These are phyloP conservation scores for Spatulosminthurus flaviceps DNA, from an alignment of 2,888 invertebrate genomes.

Conservation along the genomic window DNA sequence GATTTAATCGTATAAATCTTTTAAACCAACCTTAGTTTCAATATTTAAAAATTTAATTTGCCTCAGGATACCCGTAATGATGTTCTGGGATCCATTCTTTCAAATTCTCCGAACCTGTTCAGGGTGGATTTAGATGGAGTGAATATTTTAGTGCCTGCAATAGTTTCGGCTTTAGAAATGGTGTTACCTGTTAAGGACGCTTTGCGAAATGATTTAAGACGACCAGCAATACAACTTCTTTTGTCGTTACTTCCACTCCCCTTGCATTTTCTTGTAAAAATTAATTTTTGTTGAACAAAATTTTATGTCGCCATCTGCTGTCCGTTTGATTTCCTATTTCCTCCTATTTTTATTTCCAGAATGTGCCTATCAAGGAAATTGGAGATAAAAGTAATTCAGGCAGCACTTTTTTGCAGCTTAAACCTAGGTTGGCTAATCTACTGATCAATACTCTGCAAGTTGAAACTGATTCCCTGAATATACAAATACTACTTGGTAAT, in stretches of 20 bases:
- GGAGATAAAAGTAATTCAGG: constrained; percentile 51
- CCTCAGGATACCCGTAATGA: constrained; percentile 68
- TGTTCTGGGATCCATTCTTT: constrained; percentile 85
- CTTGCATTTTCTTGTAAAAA: constrained; percentile 80
- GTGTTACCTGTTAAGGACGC: constrained; percentile 88
- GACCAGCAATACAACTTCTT: constrained; percentile 90
- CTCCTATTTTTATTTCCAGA: constrained; percentile 63
- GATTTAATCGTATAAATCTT: too few relatives aligned
- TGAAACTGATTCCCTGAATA: constrained; percentile 85
- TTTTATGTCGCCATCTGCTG: too few relatives aligned
- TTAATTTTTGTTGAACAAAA: not conserved
- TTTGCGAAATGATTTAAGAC: constrained; percentile 81
- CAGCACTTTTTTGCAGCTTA: constrained; percentile 75
- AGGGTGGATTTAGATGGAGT: constrained; percentile 92
- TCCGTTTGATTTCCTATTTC: constrained; percentile 7
- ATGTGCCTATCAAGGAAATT: constrained; percentile 66
- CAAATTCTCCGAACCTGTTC: constrained; percentile 87
- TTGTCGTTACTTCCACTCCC: constrained; percentile 92
- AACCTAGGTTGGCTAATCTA: constrained; percentile 80
- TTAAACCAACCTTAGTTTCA: too few relatives aligned
- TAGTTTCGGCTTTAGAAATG: constrained; percentile 88
- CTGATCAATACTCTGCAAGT: constrained; percentile 84
- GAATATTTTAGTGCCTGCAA: constrained; percentile 87
- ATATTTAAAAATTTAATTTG: too few relatives aligned
- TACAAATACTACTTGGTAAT: constrained; percentile 81